Evolutionary conservation across 2,888 invertebrate genomes (phyloP).

Genomic region (Hyposoter dolosus): DNA sequence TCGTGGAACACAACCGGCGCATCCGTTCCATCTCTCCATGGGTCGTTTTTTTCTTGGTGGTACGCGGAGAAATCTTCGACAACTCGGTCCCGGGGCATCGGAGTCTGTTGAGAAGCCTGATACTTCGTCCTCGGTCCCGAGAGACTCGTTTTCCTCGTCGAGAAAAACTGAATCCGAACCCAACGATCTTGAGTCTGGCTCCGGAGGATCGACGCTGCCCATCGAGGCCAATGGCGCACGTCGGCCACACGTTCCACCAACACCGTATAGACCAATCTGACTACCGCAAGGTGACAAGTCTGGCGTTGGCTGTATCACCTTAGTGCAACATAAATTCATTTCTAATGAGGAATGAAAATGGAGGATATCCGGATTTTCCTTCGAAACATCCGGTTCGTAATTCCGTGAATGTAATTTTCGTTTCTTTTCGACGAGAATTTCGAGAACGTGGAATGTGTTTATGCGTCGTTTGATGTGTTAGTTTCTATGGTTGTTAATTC

Average conservation of each 20-base stretch:
- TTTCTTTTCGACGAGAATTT: too few relatives aligned
- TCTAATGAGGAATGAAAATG: conserved; percentile 9
- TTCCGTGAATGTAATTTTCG: not conserved
- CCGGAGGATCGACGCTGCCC: conserved; percentile 90
- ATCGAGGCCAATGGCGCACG: conserved; percentile 93
- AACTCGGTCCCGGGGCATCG: conserved; percentile 86
- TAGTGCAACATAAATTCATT: conserved; percentile 16
- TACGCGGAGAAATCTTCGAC: conserved; percentile 84
- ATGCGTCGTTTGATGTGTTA: not conserved
- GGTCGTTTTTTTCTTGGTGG: conserved; percentile 81
- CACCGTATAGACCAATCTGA: conserved; percentile 86
- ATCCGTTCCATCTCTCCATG: conserved; percentile 84
- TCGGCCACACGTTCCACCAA: conserved; percentile 82
- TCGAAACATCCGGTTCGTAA: not conserved
- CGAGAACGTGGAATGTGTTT: not conserved
- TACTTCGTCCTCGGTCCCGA: conserved; percentile 94
- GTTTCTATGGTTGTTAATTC: not conserved
- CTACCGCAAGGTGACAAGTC: conserved; percentile 93
- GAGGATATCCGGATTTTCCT: not conserved
- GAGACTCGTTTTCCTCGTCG: conserved; percentile 88
- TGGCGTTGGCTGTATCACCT: conserved; percentile 92
- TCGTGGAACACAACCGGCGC: conserved; percentile 83
- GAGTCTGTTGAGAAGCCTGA: conserved; percentile 94
- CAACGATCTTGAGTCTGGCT: conserved; percentile 90
- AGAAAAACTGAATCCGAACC: conserved; percentile 93